A percentile compares a stretch with the other conserved stretches of the same genome.
These are phyloP conservation scores for Archocentrus centrarchus DNA, from an alignment of 2,113 vertebrate species.

Conservation along the genomic window DNA sequence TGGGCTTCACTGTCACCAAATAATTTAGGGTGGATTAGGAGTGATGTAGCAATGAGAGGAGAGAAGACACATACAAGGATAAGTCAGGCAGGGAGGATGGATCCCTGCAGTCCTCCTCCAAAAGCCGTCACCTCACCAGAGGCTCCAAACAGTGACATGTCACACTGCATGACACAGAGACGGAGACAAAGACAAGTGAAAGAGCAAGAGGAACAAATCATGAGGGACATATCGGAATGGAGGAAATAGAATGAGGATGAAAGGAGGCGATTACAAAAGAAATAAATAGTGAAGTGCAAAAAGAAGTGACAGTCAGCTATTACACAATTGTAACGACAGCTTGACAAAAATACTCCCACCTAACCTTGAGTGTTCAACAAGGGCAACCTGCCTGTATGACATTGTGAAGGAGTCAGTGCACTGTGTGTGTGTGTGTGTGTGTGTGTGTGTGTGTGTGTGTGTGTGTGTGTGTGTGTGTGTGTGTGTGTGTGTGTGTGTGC, in stretches of 20 bases:
- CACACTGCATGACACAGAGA: constrained; percentile 14
- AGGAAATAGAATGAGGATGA: neutral
- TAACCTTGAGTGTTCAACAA: constrained; percentile 36
- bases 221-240: neutral
- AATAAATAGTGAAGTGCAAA: constrained; percentile 1
- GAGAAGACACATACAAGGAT: constrained; percentile 5
- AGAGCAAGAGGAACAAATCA: neutral
- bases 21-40: constrained; percentile 11
- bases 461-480: neutral
- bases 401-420: constrained; percentile 36
- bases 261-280: neutral
- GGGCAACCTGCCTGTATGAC: constrained; percentile 26
- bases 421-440: neutral
- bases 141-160: constrained; percentile 32
- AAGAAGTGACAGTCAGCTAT: neutral
- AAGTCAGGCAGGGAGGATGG: constrained; percentile 11
- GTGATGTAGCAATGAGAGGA: constrained; percentile 5
- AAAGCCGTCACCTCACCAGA: constrained; percentile 45
- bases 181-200: neutral
- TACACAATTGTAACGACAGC: constrained; percentile 9
- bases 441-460: neutral
- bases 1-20: constrained; percentile 15
- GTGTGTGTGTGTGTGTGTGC: neutral
- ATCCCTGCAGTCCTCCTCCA: constrained; percentile 18
- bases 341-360: constrained; percentile 34